Percentiles rank a stretch among this genome's conserved stretches.
Conservation (phyloP, 1,140 invertebrate species). For the Drosophila erecta region DNA sequence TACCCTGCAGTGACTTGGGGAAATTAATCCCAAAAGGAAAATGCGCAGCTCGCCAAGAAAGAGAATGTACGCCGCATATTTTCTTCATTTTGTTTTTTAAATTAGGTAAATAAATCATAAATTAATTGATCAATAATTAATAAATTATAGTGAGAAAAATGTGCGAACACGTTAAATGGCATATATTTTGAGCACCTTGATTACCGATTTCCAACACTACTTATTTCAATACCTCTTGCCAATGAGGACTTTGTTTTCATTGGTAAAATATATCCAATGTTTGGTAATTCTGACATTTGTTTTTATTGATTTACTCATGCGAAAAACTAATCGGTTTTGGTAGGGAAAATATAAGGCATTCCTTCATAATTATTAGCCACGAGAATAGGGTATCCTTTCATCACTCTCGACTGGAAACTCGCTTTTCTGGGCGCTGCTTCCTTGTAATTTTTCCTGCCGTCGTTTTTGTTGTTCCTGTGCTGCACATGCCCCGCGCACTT, state of each 20-base stretch:
- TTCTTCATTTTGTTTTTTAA: no score
- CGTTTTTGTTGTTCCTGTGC: conserved; percentile 24
- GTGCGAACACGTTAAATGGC: no score
- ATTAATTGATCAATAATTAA: no score
- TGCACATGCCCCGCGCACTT: conserved; percentile 44
- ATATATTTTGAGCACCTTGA: no score
- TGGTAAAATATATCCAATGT: no score
- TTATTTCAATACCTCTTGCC: no score
- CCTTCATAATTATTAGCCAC: neutral
- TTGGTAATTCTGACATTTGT: neutral
- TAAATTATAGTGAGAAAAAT: no score
- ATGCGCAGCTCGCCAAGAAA: neutral
- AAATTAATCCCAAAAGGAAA: conserved; percentile 12
- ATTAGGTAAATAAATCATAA: no score
- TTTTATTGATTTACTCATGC: neutral
- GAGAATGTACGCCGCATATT: no score
- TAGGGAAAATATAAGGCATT: neutral
- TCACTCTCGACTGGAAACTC: neutral
- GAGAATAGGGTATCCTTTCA: conserved; percentile 20
- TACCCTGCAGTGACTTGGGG: neutral
- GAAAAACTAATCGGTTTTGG: neutral
- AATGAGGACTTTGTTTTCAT: no score
- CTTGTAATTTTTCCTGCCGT: conserved; percentile 29
- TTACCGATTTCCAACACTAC: no score
- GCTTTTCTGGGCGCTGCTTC: conserved; percentile 9